Percentiles rank a stretch among this genome's conserved stretches.
phyloP scores from a whole-genome alignment of 2,888 invertebrate species.

The Seira ritae region DNA sequence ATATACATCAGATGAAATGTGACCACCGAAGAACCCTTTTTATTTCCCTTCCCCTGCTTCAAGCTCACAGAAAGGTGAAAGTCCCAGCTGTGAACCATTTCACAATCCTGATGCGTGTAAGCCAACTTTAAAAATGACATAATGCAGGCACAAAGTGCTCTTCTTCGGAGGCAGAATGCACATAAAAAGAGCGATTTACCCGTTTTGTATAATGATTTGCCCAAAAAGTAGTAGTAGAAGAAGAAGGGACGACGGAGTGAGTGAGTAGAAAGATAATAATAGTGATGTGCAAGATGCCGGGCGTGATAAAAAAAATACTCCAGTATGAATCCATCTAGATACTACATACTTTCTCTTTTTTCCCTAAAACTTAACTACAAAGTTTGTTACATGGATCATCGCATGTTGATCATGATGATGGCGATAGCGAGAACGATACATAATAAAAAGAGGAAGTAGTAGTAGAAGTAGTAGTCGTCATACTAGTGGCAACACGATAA shows the following conservation, averaged over 20 bases:
- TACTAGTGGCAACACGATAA: background rate
- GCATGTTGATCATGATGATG: background rate
- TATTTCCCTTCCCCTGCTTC: constrained; percentile 13
- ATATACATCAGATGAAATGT: constrained; percentile 31
- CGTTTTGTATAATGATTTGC: background rate
- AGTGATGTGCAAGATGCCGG: background rate
- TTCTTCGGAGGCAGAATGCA: background rate
- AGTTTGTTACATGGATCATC: background rate
- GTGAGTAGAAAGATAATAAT: background rate
- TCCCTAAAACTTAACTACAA: background rate
- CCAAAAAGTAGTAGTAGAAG: too few relatives aligned
- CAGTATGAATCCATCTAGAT: background rate
- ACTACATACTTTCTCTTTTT: background rate
- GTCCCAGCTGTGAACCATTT: background rate
- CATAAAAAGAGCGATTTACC: background rate
- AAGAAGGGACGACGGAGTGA: background rate
- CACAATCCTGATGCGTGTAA: background rate
- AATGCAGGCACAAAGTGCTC: background rate
- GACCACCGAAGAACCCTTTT: constrained; percentile 24
- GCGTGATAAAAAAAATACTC: background rate
- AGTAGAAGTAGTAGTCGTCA: too few relatives aligned
- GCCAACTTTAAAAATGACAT: background rate
- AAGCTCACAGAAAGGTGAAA: background rate
- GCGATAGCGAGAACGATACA: constrained; percentile 23
- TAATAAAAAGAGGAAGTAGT: constrained; percentile 24